These are phyloP conservation scores for Corydoras sp. DNA, from an alignment of 2,113 vertebrate species.

Conservation along the genomic window DNA sequence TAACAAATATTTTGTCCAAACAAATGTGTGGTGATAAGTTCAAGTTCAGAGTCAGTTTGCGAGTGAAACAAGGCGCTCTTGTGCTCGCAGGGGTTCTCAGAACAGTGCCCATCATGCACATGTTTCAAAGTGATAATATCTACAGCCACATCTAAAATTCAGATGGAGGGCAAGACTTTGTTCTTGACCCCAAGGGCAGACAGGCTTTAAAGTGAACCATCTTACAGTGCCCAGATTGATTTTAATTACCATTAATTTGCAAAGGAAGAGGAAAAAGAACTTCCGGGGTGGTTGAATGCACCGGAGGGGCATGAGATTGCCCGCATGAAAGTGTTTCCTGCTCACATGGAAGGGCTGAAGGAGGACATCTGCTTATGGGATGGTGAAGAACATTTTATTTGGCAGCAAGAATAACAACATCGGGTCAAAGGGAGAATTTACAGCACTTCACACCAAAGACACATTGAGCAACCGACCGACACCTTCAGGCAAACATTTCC, in stretches of 20 bases:
- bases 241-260: constrained; percentile 56
- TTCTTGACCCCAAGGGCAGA: constrained; percentile 50
- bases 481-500: too few relatives aligned
- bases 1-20: too few relatives aligned
- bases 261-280: constrained; percentile 40
- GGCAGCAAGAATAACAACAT: neutral
- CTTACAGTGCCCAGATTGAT: constrained; percentile 37
- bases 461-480: too few relatives aligned
- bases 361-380: constrained; percentile 7
- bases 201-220: constrained; percentile 43
- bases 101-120: constrained; percentile 50
- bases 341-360: constrained; percentile 9
- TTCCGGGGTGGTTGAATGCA: constrained; percentile 41
- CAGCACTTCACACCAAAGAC: too few relatives aligned
- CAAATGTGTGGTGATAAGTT: too few relatives aligned
- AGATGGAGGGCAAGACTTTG: constrained; percentile 47
- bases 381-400: constrained; percentile 15
- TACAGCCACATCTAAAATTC: constrained; percentile 60
- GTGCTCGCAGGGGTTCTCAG: constrained; percentile 1
- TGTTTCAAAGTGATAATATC: constrained; percentile 53
- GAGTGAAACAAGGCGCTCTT: constrained; percentile 20
- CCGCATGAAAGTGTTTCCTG: constrained; percentile 32
- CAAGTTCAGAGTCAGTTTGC: neutral
- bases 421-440: too few relatives aligned
- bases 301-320: constrained; percentile 29